Conservation (phyloP, 2,113 vertebrate species). For the Spilogale gracilis region DNA sequence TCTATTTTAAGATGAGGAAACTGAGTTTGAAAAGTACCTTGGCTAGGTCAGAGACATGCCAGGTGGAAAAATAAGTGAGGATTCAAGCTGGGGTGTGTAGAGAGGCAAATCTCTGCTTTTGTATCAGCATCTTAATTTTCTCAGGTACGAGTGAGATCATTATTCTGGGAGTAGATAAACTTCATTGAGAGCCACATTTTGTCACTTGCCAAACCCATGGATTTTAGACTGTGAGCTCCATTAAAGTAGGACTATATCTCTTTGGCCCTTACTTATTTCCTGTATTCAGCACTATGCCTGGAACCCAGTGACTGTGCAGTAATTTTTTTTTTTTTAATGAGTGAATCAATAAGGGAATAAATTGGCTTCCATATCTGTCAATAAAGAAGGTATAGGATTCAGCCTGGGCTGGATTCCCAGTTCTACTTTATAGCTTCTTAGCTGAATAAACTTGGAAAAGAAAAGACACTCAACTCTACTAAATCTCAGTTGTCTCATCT, state of each 20-base stretch:
- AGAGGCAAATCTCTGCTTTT: not conserved
- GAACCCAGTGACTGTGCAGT: not conserved
- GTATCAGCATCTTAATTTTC: not conserved
- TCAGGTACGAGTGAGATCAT: not conserved
- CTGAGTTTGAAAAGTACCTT: not conserved
- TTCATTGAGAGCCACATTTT: not conserved
- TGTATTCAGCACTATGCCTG: not conserved
- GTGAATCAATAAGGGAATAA: not conserved
- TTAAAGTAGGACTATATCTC: accelerated
- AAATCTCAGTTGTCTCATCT: not conserved
- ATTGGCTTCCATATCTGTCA: not conserved
- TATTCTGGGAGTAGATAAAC: not conserved
- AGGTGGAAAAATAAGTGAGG: not conserved
- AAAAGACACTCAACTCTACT: not conserved
- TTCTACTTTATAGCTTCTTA: not conserved
- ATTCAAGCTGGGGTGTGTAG: not conserved
- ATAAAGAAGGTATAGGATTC: not conserved
- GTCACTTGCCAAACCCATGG: not conserved
- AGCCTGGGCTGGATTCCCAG: not conserved
- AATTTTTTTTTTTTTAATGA: not conserved
- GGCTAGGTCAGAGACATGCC: not conserved
- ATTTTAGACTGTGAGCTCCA: not conserved
- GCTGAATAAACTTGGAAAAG: not conserved
- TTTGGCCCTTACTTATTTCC: too few relatives aligned
- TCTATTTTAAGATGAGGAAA: not conserved